phyloP scores from a whole-genome alignment of 2,888 invertebrate genomes.

The Athalia cordata region DNA sequence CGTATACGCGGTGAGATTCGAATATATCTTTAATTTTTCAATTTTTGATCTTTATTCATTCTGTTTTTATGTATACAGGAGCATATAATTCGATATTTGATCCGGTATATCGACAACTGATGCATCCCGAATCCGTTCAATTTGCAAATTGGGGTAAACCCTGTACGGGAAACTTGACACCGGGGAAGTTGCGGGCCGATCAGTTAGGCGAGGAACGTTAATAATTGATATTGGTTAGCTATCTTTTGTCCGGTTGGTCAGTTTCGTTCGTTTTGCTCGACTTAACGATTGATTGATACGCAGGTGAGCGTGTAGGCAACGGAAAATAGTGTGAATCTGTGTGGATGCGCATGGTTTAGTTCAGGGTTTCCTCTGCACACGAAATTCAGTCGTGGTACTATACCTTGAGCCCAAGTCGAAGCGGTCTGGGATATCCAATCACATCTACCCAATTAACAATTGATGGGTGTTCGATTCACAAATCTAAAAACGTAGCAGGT shows the following conservation, averaged over 20 bases:
- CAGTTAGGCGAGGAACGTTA: slow-evolving; percentile 3
- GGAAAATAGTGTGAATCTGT: not conserved
- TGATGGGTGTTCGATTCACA: slow-evolving; percentile 3
- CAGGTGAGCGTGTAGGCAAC: not conserved
- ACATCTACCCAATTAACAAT: slow-evolving; percentile 23
- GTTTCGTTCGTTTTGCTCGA: slow-evolving; percentile 15
- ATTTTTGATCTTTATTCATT: not conserved
- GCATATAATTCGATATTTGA: not conserved
- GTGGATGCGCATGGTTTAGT: not conserved
- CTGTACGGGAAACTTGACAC: not conserved
- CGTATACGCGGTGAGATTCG: not conserved
- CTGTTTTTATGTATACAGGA: too few relatives aligned
- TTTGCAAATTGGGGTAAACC: not conserved
- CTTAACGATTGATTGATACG: slow-evolving; percentile 17
- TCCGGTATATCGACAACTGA: not conserved
- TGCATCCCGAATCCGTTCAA: not conserved
- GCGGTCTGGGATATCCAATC: slow-evolving; percentile 11
- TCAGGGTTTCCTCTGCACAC: not conserved
- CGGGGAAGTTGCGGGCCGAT: not conserved
- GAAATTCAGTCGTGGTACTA: not conserved
- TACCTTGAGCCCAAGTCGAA: slow-evolving; percentile 2
- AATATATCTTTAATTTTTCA: not conserved
- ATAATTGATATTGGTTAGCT: slow-evolving; percentile 8
- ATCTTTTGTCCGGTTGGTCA: slow-evolving; percentile 12
- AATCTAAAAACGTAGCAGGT: not conserved